These are phyloP conservation scores for Latrodectus hesperus DNA, from an alignment of 2,888 invertebrate genomes.

Conservation along the genomic window DNA sequence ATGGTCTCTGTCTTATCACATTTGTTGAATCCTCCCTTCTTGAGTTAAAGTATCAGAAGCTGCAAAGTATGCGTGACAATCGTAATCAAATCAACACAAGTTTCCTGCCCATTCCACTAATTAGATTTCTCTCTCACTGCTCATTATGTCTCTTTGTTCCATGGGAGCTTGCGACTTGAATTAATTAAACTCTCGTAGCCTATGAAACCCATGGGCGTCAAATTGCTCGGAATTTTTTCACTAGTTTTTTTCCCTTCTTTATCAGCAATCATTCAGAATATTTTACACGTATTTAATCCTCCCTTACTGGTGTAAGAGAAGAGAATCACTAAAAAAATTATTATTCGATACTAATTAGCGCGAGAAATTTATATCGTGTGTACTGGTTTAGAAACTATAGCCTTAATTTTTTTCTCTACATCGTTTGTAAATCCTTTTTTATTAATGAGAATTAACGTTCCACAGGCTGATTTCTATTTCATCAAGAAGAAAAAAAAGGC, in stretches of 20 bases:
- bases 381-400: conserved; percentile 24
- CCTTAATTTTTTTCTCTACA: conserved; percentile 8
- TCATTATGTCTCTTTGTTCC: conserved; percentile 50
- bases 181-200: conserved; percentile 53
- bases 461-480: background rate
- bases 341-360: conserved; percentile 56
- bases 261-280: conserved; percentile 46
- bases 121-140: conserved; percentile 56
- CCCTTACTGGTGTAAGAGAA: conserved; percentile 11
- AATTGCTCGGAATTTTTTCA: conserved; percentile 20
- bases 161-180: conserved; percentile 26
- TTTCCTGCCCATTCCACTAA: conserved; percentile 49
- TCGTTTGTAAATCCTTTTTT: background rate
- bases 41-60: conserved; percentile 1
- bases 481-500: background rate
- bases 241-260: conserved; percentile 7
- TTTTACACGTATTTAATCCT: conserved; percentile 53
- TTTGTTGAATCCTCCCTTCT: conserved; percentile 38
- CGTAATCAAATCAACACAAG: conserved; percentile 61
- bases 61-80: conserved; percentile 55
- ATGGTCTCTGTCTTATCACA: too few relatives aligned
- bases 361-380: conserved; percentile 42
- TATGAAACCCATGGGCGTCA: conserved; percentile 27
- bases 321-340: conserved; percentile 32
- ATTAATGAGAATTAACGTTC: background rate